Evolutionary conservation across 1,140 invertebrate species (phyloP), one percentile per base, ranked within the genome.

Genomic region (Megalonaias nervosa): DNA sequence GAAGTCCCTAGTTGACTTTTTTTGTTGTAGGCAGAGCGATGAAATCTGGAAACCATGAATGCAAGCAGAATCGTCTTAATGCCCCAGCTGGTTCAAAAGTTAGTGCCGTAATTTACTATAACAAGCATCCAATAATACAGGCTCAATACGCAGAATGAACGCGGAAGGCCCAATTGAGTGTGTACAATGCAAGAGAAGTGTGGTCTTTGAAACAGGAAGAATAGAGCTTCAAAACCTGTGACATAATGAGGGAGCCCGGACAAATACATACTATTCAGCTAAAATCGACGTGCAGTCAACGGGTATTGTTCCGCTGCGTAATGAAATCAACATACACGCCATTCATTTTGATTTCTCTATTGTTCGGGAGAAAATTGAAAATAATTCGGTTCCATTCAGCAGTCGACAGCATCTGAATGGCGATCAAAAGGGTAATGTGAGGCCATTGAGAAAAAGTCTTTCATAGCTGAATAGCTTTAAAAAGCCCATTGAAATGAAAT

Each of bases 331-430:
- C 84, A 80, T 79, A 80, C 64, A 65, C 61, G 71, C 82, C 71
- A 87, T 87, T 88, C 83, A 86, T 75, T 55, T 81, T 82, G 84
- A 87, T 88, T 86, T 82, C 80, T 67, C 81, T 67, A 85, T 89
- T 89, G 87, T 89, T 73, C 74, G 74, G 38, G 78, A 81, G 83
- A 87, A 89, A 89, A 89, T 89, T 89, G 87, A 86, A 89, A 89
- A 89, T 87, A 86, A 89, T 87, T 89, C 83, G 82, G 62, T 70
- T 66, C 75, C 81, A 85, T 85, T 84, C 82, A 84, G 48, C 67
- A 77, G 64, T 79, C 75, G 80, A 77, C 64, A 61, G 74, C 78
- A 67, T 77, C 78, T 81, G 74, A 79, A 64, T 70, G 75, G 65
- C 48, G 69, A 71, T 84, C 66, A 82, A 84, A 82, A 72, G 77